phyloP scores from a whole-genome alignment of 2,113 vertebrate genomes.

The Etia nguti region DNA sequence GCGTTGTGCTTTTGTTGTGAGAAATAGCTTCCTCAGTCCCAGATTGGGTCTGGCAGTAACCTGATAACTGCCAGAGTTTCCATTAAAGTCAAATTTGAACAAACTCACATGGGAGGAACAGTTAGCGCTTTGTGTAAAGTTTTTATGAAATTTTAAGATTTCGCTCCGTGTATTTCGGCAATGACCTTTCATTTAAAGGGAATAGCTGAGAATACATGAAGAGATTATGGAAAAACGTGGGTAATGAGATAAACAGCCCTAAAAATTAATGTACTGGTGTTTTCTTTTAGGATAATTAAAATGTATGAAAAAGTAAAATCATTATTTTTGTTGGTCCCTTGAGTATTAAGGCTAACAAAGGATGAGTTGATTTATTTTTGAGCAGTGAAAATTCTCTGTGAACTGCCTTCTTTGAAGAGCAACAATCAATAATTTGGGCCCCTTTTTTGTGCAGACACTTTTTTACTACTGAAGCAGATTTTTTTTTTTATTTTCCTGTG shows the following conservation, averaged over 20 bases:
- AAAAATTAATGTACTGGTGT: constrained; percentile 44
- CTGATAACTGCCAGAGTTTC: neutral
- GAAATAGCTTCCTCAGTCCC: neutral
- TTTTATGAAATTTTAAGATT: neutral
- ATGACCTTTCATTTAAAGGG: constrained; percentile 6
- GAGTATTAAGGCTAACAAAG: constrained; percentile 23
- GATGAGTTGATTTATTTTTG: constrained; percentile 33
- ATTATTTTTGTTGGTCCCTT: constrained; percentile 48
- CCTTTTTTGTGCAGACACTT: neutral
- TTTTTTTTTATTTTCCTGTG: neutral
- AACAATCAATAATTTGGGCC: constrained; percentile 18
- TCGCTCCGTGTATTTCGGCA: neutral
- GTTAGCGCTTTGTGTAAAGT: neutral
- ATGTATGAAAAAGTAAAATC: constrained; percentile 40
- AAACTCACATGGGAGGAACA: neutral
- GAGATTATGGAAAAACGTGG: neutral
- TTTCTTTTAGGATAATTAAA: constrained; percentile 51
- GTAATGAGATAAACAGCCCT: constrained; percentile 45
- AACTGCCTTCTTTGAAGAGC: constrained; percentile 39
- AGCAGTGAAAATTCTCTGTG: neutral
- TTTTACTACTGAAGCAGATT: neutral
- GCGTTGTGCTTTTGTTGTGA: neutral
- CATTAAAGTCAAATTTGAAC: constrained; percentile 12
- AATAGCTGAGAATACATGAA: neutral
- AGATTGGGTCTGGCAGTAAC: neutral